Base-by-base conservation (phyloP, 1,140 invertebrate species). In the Papilio dardanus region DNA sequence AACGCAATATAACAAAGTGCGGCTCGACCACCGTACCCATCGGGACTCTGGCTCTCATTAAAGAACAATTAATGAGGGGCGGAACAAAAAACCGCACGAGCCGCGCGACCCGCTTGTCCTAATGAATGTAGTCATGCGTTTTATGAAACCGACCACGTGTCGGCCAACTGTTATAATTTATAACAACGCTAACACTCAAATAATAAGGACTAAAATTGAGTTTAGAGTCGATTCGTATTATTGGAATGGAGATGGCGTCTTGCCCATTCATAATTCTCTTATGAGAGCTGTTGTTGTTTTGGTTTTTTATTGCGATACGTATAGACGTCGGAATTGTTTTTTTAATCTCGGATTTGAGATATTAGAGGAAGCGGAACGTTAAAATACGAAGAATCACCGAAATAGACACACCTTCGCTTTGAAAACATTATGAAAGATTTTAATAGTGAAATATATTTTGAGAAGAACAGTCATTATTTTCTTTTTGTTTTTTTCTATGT, bases 101-200 rank as follows among this genome's bases (percentile, higher is more conserved):
- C 79, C 77, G 69, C 78, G 74, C 76, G 74, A 76, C 73, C 81
- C 81, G 78, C 84, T 66, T 74, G 71, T 82, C 79, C 83, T 88
- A 87, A 90, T 88, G 86, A 87, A 88, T 86, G 86, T 88, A 88
- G 86, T 83, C 87, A 84, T 87, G 87, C 81, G 86, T 88, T 90
- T 88, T 87, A 87, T 85, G 82, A 84, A 83, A 81, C 77, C 77
- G 78, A 73, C 71, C 71, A 73, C 46, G 78, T 62, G 73, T 58
- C 58, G 74, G 73, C 54, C 74, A 75, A 71, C 50, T 40, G 76
- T 75, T 74, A 67, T 79, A 40, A 79, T 81, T 82, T 79, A 74
- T 21, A 40, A n/a, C 66, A 74, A 74, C 71, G 19, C 28, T 73
- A 73, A 33, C 28, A 33, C 46, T 35, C 5, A 31, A 58, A 46